These are phyloP conservation scores for Cheilosia vernalis DNA, from an alignment of 2,888 invertebrate genomes.

Conservation along the genomic window DNA sequence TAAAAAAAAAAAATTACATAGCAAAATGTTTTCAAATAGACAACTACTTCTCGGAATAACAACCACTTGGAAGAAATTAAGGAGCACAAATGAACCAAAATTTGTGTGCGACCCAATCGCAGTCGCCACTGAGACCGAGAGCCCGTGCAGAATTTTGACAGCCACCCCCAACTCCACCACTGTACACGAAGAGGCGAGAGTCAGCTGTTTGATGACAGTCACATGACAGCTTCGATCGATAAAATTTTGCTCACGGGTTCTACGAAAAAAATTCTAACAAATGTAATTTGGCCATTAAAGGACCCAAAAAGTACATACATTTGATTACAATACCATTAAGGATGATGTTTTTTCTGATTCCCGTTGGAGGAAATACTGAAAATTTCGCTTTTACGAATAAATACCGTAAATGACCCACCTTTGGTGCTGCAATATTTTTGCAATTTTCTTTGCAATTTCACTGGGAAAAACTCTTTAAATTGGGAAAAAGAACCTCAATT, in stretches of 20 bases:
- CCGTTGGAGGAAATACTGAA: not conserved
- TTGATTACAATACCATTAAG: not conserved
- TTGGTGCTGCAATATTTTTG: constrained; percentile 45
- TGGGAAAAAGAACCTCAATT: not conserved
- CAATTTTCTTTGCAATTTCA: constrained; percentile 25
- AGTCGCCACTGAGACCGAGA: constrained; percentile 4
- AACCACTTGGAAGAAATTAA: constrained; percentile 46
- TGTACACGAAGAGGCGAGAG: constrained; percentile 54
- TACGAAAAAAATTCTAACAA: constrained; percentile 73
- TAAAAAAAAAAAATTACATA: constrained; percentile 1
- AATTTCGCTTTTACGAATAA: constrained; percentile 3
- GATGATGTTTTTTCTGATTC: constrained; percentile 9
- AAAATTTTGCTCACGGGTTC: constrained; percentile 82
- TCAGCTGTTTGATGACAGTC: constrained; percentile 84
- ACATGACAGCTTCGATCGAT: constrained; percentile 83
- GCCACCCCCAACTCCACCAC: constrained; percentile 16
- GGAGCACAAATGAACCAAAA: constrained; percentile 24
- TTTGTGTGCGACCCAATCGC: constrained; percentile 20
- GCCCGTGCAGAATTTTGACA: constrained; percentile 49
- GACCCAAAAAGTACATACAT: constrained; percentile 31
- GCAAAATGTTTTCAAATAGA: constrained; percentile 7
- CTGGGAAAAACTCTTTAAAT: not conserved
- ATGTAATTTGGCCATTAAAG: constrained; percentile 35
- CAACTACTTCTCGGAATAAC: not conserved
- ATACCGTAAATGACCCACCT: constrained; percentile 11